Conservation (phyloP, 1,140 invertebrate genomes). For the Ctenoplectra terminalis region DNA sequence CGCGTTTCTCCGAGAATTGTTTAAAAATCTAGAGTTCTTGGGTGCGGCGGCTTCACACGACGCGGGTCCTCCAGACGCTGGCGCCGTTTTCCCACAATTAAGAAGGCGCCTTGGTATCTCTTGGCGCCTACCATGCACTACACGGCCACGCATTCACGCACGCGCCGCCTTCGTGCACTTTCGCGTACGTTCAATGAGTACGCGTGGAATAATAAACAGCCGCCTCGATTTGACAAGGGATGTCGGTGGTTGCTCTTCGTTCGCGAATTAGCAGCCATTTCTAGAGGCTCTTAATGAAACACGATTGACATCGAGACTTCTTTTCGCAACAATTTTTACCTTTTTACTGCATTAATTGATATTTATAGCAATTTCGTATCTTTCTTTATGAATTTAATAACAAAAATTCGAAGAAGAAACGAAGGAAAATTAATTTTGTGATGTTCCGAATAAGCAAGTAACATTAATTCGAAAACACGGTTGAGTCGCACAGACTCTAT, state of each 20-base stretch:
- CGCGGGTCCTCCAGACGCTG: constrained; percentile 66
- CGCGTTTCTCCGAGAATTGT: constrained; percentile 23
- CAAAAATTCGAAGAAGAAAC: no score
- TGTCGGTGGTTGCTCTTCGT: background rate
- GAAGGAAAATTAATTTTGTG: no score
- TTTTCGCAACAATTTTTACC: background rate
- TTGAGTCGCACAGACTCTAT: no score
- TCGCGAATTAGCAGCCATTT: background rate
- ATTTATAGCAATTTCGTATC: no score
- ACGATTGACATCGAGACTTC: background rate
- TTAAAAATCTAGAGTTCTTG: constrained; percentile 41
- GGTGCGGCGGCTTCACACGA: constrained; percentile 58
- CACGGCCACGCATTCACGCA: constrained; percentile 48
- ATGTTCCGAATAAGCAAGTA: no score
- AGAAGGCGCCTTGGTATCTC: constrained; percentile 80
- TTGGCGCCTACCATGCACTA: constrained; percentile 75
- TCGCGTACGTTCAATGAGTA: background rate
- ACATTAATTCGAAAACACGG: no score
- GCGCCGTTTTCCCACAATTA: constrained; percentile 80
- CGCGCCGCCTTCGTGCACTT: constrained; percentile 54
- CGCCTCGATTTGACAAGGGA: background rate
- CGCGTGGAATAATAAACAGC: constrained; percentile 42
- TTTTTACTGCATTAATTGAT: no score
- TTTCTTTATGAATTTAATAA: no score
- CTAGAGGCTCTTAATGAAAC: background rate